Conservation (phyloP, 2,797 vertebrate genomes). For the Tragopan temminckii region DNA sequence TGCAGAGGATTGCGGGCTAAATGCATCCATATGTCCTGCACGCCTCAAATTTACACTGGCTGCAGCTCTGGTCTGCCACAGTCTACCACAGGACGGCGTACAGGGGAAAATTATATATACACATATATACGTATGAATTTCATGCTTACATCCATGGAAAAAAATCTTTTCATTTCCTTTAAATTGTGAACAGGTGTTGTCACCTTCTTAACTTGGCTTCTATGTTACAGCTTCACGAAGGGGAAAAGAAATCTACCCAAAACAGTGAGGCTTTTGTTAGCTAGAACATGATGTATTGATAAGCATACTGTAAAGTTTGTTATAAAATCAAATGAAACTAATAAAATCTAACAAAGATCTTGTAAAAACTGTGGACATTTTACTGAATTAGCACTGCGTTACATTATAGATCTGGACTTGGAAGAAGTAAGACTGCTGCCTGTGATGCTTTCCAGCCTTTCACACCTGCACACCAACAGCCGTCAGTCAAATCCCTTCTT, state of each 20-base stretch:
- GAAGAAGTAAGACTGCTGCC: background rate
- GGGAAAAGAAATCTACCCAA: background rate
- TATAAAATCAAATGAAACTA: conserved; percentile 73
- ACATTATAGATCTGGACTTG: conserved; percentile 3
- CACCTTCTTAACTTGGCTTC: conserved; percentile 76
- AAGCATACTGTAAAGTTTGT: conserved; percentile 55
- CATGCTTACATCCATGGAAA: conserved; percentile 70
- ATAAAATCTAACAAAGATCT: conserved; percentile 66
- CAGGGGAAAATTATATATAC: conserved; percentile 56
- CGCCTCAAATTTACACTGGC: conserved; percentile 52
- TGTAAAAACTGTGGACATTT: conserved; percentile 67
- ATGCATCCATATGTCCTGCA: conserved; percentile 72
- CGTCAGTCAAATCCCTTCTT: background rate
- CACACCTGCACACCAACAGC: background rate
- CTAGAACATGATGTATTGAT: conserved; percentile 76
- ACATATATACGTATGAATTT: conserved; percentile 65
- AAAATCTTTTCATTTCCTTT: conserved; percentile 82
- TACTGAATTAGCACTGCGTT: conserved; percentile 43
- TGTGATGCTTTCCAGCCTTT: conserved; percentile 4
- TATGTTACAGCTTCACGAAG: conserved; percentile 52
- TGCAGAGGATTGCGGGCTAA: conserved; percentile 76
- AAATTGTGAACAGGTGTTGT: conserved; percentile 82
- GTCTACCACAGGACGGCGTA: conserved; percentile 57
- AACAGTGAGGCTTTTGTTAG: conserved; percentile 78
- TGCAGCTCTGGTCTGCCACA: conserved; percentile 56